Percentiles rank a stretch among this genome's conserved stretches.
Conservation (phyloP, 2,888 invertebrate species). For the Scaptomyza polygonia region DNA sequence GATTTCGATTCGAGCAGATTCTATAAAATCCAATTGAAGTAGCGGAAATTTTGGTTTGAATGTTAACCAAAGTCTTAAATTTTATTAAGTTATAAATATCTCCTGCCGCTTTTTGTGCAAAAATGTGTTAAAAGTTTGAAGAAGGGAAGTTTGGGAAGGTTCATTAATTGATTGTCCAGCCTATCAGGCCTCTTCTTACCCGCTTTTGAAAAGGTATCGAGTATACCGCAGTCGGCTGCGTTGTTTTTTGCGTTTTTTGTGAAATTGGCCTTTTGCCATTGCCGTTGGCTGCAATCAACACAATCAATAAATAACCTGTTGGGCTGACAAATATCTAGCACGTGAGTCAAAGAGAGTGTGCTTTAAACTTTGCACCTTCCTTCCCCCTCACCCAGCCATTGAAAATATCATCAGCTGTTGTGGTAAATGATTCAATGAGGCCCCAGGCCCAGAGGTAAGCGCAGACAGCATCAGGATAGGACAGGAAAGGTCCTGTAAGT, state of each 20-base stretch:
- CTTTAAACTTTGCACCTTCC: constrained; percentile 4
- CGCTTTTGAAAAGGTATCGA: too few species aligned
- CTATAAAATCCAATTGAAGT: too few species aligned
- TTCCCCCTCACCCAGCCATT: not conserved
- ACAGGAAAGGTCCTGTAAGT: constrained; percentile 21
- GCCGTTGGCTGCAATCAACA: constrained; percentile 1
- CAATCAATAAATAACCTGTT: constrained; percentile 15
- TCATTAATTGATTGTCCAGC: too few species aligned
- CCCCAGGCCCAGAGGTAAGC: constrained; percentile 23
- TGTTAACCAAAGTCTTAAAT: too few species aligned
- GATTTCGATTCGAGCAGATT: not conserved
- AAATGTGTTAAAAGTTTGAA: too few species aligned
- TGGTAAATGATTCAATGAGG: constrained; percentile 44
- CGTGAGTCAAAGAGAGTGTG: constrained; percentile 40
- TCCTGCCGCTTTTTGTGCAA: too few species aligned
- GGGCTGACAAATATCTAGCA: constrained; percentile 37
- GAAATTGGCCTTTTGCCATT: constrained; percentile 3
- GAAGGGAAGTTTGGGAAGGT: too few species aligned
- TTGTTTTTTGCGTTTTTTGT: too few species aligned
- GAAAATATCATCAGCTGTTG: constrained; percentile 15
- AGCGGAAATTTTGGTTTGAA: too few species aligned
- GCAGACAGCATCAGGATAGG: constrained; percentile 6
- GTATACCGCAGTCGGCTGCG: too few species aligned
- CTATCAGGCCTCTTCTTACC: too few species aligned
- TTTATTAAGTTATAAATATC: too few species aligned